Conservation (phyloP, 2,888 invertebrate species). For the Leptopilina syphax region DNA sequence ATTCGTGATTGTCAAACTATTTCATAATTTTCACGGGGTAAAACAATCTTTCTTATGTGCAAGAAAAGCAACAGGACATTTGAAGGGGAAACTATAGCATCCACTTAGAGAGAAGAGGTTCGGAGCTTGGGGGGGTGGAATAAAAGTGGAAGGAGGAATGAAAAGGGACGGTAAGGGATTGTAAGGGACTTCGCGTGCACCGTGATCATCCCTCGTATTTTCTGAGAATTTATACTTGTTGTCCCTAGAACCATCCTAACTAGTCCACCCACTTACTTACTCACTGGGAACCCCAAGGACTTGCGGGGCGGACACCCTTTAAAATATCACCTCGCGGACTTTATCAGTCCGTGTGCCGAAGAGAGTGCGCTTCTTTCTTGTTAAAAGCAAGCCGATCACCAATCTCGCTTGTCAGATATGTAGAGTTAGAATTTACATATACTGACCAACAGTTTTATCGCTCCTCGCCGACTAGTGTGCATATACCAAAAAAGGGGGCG, state of each 20-base stretch:
- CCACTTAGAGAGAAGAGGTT: slow-evolving; percentile 25
- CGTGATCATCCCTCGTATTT: slow-evolving; percentile 74
- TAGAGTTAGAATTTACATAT: slow-evolving; percentile 56
- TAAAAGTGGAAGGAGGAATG: slow-evolving; percentile 53
- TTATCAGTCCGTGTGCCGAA: slow-evolving; percentile 51
- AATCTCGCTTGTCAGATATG: slow-evolving; percentile 56
- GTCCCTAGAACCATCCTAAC: slow-evolving; percentile 74
- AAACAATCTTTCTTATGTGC: too few relatives aligned
- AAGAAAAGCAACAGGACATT: background rate
- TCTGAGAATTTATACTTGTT: slow-evolving; percentile 75
- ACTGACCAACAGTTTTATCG: slow-evolving; percentile 54
- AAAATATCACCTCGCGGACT: slow-evolving; percentile 72
- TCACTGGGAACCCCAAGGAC: slow-evolving; percentile 61
- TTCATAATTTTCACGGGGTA: too few relatives aligned
- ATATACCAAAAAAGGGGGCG: slow-evolving; percentile 56
- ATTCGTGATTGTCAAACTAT: too few relatives aligned
- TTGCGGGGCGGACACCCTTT: slow-evolving; percentile 66
- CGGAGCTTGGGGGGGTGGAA: background rate
- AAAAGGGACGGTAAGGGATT: slow-evolving; percentile 52
- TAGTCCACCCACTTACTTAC: slow-evolving; percentile 76
- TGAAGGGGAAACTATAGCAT: background rate
- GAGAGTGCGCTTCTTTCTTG: slow-evolving; percentile 45
- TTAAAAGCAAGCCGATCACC: slow-evolving; percentile 52
- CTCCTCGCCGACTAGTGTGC: background rate
- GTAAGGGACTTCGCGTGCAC: slow-evolving; percentile 69